Conservation (phyloP, 1,140 invertebrate genomes). For the Hyles euphorbiae region DNA sequence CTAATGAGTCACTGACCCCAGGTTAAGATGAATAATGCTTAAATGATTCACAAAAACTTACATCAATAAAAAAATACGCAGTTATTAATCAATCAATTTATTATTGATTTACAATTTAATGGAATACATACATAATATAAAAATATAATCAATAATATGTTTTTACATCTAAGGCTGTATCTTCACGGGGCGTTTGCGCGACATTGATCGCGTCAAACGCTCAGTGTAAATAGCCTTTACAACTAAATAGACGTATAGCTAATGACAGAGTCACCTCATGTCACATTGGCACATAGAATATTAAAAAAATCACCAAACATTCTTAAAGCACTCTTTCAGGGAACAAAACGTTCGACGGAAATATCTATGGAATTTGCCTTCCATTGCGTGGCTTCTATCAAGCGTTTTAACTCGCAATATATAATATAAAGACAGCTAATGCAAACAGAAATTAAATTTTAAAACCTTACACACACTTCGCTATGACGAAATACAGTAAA, state of each 20-base stretch:
- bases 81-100: slow-evolving; percentile 59
- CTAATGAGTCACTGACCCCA: not conserved
- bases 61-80: slow-evolving; percentile 20
- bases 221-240: slow-evolving; percentile 16
- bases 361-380: no score
- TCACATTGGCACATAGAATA: slow-evolving; percentile 69
- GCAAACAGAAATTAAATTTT: slow-evolving; percentile 7
- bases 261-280: slow-evolving; percentile 44
- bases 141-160: slow-evolving; percentile 50
- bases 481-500: slow-evolving; percentile 35
- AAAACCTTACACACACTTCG: slow-evolving; percentile 24
- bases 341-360: no score
- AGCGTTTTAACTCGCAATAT: slow-evolving; percentile 26
- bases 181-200: not conserved
- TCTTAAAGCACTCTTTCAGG: not conserved
- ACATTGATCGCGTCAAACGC: not conserved
- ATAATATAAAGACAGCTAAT: slow-evolving; percentile 44
- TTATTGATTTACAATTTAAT: slow-evolving; percentile 58
- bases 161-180: slow-evolving; percentile 47
- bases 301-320: slow-evolving; percentile 28
- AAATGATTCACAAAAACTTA: slow-evolving; percentile 10
- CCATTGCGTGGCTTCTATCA: no score
- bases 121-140: slow-evolving; percentile 59
- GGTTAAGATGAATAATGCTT: not conserved
- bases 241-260: slow-evolving; percentile 66